phyloP scores from a whole-genome alignment of 35 echinoderm and acorn worm genomes.

The Hemicentrotus pulcherrimus region DNA sequence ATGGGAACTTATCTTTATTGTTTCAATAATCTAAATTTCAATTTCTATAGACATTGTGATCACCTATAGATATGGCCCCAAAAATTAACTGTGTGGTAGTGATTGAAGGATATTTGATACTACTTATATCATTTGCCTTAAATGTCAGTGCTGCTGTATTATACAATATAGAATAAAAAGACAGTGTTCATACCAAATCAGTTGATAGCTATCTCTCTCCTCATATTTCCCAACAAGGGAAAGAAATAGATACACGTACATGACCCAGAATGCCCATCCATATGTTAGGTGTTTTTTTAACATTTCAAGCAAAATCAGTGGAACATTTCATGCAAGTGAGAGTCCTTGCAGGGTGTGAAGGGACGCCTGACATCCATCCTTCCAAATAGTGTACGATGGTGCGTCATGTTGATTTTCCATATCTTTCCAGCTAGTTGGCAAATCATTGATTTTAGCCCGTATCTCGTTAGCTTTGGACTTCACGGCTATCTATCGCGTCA shows the following conservation, averaged over 20 bases:
- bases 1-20: too few relatives aligned
- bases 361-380: not conserved
- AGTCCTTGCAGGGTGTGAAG: not conserved
- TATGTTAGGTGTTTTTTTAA: not conserved
- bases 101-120: too few relatives aligned
- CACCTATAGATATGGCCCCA: too few relatives aligned
- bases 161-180: not conserved
- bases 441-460: slow-evolving; percentile 12
- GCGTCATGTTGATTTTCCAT: not conserved
- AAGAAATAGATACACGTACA: not conserved
- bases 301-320: not conserved
- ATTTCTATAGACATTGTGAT: too few relatives aligned
- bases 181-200: not conserved
- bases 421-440: slow-evolving; percentile 1
- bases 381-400: not conserved
- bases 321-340: not conserved
- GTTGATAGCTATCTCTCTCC: not conserved
- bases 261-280: not conserved
- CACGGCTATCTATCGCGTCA: not conserved
- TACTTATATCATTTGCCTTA: too few relatives aligned
- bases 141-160: not conserved
- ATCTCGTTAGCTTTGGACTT: not conserved
- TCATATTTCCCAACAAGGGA: not conserved
- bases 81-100: too few relatives aligned
- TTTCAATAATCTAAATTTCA: too few relatives aligned